Conservation (phyloP, 2,113 vertebrate genomes). For the Budorcas taxicolor region DNA sequence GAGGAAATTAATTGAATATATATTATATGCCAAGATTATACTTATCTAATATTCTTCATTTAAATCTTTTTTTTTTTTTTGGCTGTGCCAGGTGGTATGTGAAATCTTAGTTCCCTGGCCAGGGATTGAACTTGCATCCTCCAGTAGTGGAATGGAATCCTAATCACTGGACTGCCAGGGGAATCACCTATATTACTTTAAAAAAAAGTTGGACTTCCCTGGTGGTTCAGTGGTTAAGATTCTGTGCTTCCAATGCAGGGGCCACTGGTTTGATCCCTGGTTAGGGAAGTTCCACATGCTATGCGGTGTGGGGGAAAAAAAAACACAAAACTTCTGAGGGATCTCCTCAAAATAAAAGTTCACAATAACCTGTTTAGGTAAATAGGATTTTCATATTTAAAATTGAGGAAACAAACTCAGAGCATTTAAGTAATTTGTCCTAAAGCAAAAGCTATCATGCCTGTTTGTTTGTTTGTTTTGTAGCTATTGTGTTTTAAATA, state of each 20-base stretch:
- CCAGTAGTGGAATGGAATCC: not conserved
- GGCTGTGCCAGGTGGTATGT: not conserved
- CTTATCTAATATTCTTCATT: not conserved
- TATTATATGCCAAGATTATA: not conserved
- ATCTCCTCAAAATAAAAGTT: not conserved
- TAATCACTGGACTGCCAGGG: not conserved
- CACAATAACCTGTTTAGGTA: not conserved
- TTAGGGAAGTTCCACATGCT: not conserved
- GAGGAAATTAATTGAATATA: not conserved
- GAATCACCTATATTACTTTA: not conserved
- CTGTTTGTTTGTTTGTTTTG: not conserved
- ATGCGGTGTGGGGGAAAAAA: rapidly evolving
- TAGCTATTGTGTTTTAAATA: not conserved
- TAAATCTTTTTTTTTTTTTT: not conserved
- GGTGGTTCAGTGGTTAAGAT: not conserved
- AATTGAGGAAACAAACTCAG: not conserved
- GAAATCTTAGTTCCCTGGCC: not conserved
- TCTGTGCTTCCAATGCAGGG: not conserved
- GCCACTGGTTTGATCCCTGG: not conserved
- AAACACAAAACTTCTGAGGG: not conserved
- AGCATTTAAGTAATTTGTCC: not conserved
- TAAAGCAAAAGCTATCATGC: not conserved
- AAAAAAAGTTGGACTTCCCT: not conserved
- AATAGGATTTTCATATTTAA: not conserved
- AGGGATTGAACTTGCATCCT: not conserved